A percentile compares a stretch with the other conserved stretches of the same genome.
Conservation (phyloP, 2,888 invertebrate species). For the Drosophila putrida region DNA sequence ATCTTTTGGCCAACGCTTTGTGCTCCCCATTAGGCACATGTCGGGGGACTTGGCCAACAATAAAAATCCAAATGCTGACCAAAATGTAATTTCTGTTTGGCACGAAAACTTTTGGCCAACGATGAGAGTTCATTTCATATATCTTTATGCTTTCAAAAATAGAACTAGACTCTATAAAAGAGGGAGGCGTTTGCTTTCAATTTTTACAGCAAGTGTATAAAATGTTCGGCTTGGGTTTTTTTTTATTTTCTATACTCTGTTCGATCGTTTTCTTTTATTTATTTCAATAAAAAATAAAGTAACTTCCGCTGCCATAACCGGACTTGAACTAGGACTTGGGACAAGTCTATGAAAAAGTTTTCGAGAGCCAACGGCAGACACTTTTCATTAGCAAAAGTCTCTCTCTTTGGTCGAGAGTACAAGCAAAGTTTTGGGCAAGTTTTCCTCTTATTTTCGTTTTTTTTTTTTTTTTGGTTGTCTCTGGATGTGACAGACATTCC, state of each 20-base stretch:
- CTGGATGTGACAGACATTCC: conserved; percentile 67
- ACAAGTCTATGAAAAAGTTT: conserved; percentile 69
- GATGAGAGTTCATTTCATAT: conserved; percentile 13
- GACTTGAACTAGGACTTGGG: conserved; percentile 24
- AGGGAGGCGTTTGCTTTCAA: neutral
- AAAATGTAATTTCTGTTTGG: conserved; percentile 70
- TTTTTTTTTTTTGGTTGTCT: conserved; percentile 11
- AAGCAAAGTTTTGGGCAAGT: conserved; percentile 65
- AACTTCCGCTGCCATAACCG: conserved; percentile 63
- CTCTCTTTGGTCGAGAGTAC: conserved; percentile 51
- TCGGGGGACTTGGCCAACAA: conserved; percentile 64
- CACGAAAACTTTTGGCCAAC: conserved; percentile 57
- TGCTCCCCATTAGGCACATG: conserved; percentile 60
- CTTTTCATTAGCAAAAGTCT: conserved; percentile 73
- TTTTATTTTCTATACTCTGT: neutral
- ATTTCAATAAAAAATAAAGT: conserved; percentile 74
- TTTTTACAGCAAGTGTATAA: conserved; percentile 19
- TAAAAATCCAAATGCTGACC: conserved; percentile 50
- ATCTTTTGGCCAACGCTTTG: conserved; percentile 71
- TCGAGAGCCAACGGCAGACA: conserved; percentile 68
- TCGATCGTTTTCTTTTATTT: conserved; percentile 73
- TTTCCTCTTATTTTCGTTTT: conserved; percentile 19
- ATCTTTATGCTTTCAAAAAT: neutral
- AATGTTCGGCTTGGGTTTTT: neutral
- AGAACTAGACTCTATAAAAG: neutral